phyloP scores from a whole-genome alignment of 2,888 invertebrate species.

The Galeopsomyia nigrocyanea region DNA sequence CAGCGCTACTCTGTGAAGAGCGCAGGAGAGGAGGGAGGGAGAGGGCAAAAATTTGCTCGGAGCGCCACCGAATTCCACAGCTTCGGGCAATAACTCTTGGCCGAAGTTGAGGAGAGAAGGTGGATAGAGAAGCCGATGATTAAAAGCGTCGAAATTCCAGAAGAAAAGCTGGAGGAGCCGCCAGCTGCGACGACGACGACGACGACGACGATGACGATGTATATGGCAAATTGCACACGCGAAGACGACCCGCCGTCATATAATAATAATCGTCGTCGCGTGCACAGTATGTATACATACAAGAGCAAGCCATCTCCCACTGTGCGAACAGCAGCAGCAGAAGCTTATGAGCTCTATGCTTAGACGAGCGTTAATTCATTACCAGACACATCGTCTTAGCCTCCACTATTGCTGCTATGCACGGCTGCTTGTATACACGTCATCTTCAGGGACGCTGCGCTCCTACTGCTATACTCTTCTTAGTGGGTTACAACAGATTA shows the following conservation, averaged over 20 bases:
- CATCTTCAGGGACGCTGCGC: background rate
- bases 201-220: too few relatives aligned
- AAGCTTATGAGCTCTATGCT: constrained; percentile 33
- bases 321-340: background rate
- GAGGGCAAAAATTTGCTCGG: too few relatives aligned
- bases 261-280: constrained; percentile 4
- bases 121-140: constrained; percentile 1
- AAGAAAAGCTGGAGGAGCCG: background rate
- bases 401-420: too few relatives aligned
- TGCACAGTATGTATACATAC: too few relatives aligned
- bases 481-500: background rate
- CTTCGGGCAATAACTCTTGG: too few relatives aligned
- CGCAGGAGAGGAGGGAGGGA: background rate
- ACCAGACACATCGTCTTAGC: background rate
- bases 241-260: background rate
- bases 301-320: constrained; percentile 2
- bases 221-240: constrained; percentile 26
- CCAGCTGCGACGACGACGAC: too few relatives aligned
- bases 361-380: constrained; percentile 40
- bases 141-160: constrained; percentile 35
- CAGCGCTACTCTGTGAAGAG: background rate
- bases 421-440: background rate
- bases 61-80: too few relatives aligned
- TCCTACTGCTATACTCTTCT: background rate
- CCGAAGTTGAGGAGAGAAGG: background rate